These are phyloP conservation scores for Brachyptera risi DNA, from an alignment of 2,888 invertebrate species.

Conservation along the genomic window DNA sequence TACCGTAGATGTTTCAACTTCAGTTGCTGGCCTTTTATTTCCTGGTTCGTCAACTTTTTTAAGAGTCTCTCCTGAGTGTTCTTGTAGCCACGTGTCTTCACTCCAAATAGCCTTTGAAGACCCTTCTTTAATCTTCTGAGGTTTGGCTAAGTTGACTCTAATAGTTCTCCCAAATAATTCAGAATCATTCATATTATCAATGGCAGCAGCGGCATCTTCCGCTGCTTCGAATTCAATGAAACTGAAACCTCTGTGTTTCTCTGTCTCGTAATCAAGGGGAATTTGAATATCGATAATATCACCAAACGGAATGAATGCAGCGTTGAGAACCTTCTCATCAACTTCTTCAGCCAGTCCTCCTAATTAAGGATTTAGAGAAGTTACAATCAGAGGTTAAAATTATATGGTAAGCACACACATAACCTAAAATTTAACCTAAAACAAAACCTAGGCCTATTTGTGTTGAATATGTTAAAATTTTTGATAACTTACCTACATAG, in stretches of 20 bases:
- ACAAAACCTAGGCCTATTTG: too few species aligned
- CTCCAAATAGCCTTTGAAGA: slow-evolving; percentile 96
- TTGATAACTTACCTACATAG: slow-evolving; percentile 59
- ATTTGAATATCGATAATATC: slow-evolving; percentile 98
- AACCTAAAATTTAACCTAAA: background rate
- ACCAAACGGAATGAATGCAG: slow-evolving; percentile 97
- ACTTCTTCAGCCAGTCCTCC: slow-evolving; percentile 91
- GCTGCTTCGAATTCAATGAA: slow-evolving; percentile 97
- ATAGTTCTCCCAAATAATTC: slow-evolving; percentile 96
- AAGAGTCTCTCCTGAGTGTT: slow-evolving; percentile 90
- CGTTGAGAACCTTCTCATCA: slow-evolving; percentile 90
- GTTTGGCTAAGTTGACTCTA: slow-evolving; percentile 94
- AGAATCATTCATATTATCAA: slow-evolving; percentile 99
- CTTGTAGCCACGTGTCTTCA: slow-evolving; percentile 96
- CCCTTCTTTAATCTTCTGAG: slow-evolving; percentile 93
- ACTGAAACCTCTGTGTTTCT: slow-evolving; percentile 97
- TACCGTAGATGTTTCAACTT: slow-evolving; percentile 36
- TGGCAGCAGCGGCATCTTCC: slow-evolving; percentile 98
- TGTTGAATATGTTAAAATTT: background rate
- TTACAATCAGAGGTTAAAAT: background rate
- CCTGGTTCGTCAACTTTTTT: slow-evolving; percentile 46
- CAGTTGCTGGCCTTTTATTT: slow-evolving; percentile 36
- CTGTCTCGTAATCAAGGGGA: slow-evolving; percentile 95
- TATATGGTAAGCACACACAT: background rate
- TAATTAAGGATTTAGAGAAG: slow-evolving; percentile 31